phyloP scores from a whole-genome alignment of 2,797 vertebrate species.

The Acipenser oxyrinchus region DNA sequence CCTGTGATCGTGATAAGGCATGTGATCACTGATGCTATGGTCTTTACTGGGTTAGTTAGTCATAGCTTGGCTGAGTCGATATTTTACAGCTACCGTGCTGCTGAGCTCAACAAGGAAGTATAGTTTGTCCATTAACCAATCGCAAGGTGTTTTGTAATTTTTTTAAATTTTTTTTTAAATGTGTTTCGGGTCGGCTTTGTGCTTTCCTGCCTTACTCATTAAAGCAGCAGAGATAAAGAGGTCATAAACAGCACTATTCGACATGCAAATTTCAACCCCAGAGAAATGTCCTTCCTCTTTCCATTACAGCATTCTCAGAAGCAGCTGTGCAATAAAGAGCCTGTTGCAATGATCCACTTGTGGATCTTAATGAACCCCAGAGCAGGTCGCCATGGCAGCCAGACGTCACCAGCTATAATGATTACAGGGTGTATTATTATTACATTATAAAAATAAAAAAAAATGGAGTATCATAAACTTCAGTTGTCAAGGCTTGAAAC shows the following conservation, averaged over 20 bases:
- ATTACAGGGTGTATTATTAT: constrained; percentile 19
- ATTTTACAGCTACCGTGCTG: no score
- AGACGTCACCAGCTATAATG: constrained; percentile 14
- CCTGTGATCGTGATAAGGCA: no score
- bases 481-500: constrained; percentile 5
- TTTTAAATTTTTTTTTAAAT: neutral
- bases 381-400: constrained; percentile 27
- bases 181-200: neutral
- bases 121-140: no score
- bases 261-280: neutral
- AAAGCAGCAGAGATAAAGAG: neutral
- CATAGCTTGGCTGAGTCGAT: no score
- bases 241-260: neutral
- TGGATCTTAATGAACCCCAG: constrained; percentile 21
- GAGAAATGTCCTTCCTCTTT: constrained; percentile 6
- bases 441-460: constrained; percentile 10
- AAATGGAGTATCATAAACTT: neutral
- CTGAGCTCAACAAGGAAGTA: no score
- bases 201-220: neutral
- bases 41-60: no score
- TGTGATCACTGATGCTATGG: no score
- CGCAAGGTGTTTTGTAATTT: neutral
- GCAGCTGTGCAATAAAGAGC: constrained; percentile 12
- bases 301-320: constrained; percentile 1
- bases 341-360: constrained; percentile 16